phyloP scores from a whole-genome alignment of 2,888 invertebrate genomes.

The Laspeyria flexula region DNA sequence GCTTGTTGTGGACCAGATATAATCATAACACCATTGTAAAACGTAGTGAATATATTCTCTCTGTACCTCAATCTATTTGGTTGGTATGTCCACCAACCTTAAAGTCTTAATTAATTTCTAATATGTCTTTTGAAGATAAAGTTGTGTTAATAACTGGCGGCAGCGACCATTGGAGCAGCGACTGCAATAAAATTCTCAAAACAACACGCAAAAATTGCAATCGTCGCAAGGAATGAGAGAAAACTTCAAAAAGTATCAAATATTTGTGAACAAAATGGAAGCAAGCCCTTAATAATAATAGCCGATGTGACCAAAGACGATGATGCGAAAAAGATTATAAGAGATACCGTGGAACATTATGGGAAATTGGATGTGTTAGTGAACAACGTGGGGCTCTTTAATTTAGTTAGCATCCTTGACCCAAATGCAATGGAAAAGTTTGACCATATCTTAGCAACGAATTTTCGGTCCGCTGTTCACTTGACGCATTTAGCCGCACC shows the following conservation, averaged over 20 bases:
- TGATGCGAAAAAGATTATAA: conserved; percentile 40
- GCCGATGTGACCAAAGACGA: conserved; percentile 47
- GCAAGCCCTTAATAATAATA: conserved; percentile 41
- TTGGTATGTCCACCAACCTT: no score
- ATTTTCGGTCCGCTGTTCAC: conserved; percentile 49
- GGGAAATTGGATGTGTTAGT: conserved; percentile 54
- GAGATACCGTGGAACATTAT: conserved; percentile 37
- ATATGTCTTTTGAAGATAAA: conserved; percentile 49
- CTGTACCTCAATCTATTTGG: no score
- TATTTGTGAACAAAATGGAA: conserved; percentile 38
- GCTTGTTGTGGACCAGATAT: no score
- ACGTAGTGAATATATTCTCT: no score
- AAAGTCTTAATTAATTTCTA: no score
- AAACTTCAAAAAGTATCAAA: conserved; percentile 41
- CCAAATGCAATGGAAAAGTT: conserved; percentile 44
- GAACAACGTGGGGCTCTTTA: conserved; percentile 50
- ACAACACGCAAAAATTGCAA: conserved; percentile 40
- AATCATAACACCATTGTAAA: no score
- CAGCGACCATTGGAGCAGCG: conserved; percentile 49
- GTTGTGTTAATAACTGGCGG: conserved; percentile 47
- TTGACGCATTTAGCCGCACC: conserved; percentile 88
- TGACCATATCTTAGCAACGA: conserved; percentile 46
- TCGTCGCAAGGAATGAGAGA: conserved; percentile 46
- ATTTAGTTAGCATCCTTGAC: conserved; percentile 35
- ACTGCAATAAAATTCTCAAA: conserved; percentile 36